Conservation (phyloP, 2,888 invertebrate species). For the Ophioninae sp. region DNA sequence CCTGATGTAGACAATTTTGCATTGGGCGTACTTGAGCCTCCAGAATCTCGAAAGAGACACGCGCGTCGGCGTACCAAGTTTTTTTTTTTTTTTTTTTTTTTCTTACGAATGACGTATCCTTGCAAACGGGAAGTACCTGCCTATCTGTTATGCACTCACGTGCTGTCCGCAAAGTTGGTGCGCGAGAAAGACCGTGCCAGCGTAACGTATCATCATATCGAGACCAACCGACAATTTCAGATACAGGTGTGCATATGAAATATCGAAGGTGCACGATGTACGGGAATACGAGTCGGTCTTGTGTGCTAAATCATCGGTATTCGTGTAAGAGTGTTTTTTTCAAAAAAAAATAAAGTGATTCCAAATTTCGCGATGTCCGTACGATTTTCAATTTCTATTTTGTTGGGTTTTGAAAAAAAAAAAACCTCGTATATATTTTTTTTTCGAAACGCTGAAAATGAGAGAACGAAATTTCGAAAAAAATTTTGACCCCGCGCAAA, state of each 20-base stretch:
- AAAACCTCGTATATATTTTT: too few species aligned
- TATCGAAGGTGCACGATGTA: constrained; percentile 10
- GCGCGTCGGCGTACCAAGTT: background rate
- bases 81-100: constrained; percentile 8
- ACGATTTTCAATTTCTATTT: too few species aligned
- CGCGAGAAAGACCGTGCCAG: constrained; percentile 16
- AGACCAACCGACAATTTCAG: constrained; percentile 31
- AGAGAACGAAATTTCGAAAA: too few species aligned
- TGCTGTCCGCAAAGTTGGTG: constrained; percentile 1
- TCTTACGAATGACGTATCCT: constrained; percentile 34
- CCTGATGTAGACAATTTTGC: background rate
- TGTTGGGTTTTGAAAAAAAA: too few species aligned
- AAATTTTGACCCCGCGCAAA: background rate
- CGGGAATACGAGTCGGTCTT: background rate
- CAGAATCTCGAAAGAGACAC: background rate
- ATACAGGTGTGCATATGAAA: constrained; percentile 4
- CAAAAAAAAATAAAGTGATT: background rate
- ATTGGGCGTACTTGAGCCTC: background rate
- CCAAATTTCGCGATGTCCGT: too few species aligned
- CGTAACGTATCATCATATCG: constrained; percentile 47
- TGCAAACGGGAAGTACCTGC: constrained; percentile 22
- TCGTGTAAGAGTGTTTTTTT: background rate
- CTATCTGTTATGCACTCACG: background rate
- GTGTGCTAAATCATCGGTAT: background rate
- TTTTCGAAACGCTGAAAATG: too few species aligned